A percentile compares a stretch with the other conserved stretches of the same genome.
Conservation (phyloP, 1,140 invertebrate genomes). For the Scaptomyza hsui region DNA sequence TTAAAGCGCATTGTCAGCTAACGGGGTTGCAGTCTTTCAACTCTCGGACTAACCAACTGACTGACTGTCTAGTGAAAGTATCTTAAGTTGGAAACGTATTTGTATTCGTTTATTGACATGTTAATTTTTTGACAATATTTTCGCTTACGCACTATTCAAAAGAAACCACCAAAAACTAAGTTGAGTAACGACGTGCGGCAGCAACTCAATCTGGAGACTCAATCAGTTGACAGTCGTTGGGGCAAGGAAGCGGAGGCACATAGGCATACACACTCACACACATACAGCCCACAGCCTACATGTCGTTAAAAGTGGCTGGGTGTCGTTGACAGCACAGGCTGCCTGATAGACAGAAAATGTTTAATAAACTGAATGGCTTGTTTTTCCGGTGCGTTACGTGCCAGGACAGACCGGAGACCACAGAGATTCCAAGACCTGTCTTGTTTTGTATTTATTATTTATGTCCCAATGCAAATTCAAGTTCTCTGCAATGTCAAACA, state of each 20-base stretch:
- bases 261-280: no score
- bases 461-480: constrained; percentile 50
- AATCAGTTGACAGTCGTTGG: constrained; percentile 31
- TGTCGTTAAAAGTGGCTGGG: constrained; percentile 14
- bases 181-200: constrained; percentile 42
- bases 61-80: constrained; percentile 64
- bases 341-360: constrained; percentile 47
- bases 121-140: constrained; percentile 61
- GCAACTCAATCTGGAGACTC: constrained; percentile 6
- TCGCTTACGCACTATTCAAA: constrained; percentile 32
- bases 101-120: constrained; percentile 59
- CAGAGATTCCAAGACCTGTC: background rate
- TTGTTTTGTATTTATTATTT: constrained; percentile 30
- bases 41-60: background rate
- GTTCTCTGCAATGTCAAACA: constrained; percentile 64
- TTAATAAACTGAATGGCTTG: constrained; percentile 76
- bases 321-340: constrained; percentile 39
- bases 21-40: constrained; percentile 27
- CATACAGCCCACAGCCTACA: constrained; percentile 33
- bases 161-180: constrained; percentile 16
- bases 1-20: constrained; percentile 51
- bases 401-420: background rate
- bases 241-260: constrained; percentile 30
- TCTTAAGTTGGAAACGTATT: constrained; percentile 12
- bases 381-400: constrained; percentile 78